These are phyloP conservation scores for Thelaira solivaga DNA, from an alignment of 2,888 invertebrate genomes.

Conservation along the genomic window DNA sequence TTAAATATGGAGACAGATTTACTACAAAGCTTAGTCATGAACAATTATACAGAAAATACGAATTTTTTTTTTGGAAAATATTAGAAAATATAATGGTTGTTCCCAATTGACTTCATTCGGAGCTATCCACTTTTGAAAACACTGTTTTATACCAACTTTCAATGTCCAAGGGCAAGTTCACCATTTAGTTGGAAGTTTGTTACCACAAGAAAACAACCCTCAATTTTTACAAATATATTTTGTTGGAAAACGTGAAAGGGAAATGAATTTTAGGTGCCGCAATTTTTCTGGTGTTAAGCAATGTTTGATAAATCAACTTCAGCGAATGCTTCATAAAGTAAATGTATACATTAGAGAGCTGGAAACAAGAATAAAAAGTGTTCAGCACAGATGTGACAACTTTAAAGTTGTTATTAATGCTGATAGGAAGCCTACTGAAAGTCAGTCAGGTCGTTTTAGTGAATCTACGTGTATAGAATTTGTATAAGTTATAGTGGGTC, in stretches of 20 bases:
- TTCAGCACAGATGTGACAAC: not conserved
- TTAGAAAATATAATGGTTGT: no score
- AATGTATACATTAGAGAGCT: not conserved
- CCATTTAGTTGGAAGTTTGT: no score
- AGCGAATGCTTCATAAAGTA: not conserved
- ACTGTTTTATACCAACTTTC: no score
- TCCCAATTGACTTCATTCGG: no score
- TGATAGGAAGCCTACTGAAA: not conserved
- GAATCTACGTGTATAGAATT: conserved; percentile 1
- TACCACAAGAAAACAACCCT: no score
- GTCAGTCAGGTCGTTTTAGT: not conserved
- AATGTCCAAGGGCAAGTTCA: no score
- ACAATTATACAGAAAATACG: no score
- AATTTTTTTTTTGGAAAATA: no score
- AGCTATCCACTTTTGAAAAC: no score
- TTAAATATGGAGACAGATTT: no score
- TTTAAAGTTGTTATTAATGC: not conserved
- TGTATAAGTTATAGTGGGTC: conserved; percentile 7
- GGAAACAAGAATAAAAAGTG: not conserved
- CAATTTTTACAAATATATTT: no score
- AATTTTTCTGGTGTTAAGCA: not conserved
- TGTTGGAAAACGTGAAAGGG: not conserved
- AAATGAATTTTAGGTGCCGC: not conserved
- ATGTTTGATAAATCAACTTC: not conserved
- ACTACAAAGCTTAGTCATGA: no score